phyloP scores from a whole-genome alignment of 2,888 invertebrate species.

The Plagodis dolabraria region DNA sequence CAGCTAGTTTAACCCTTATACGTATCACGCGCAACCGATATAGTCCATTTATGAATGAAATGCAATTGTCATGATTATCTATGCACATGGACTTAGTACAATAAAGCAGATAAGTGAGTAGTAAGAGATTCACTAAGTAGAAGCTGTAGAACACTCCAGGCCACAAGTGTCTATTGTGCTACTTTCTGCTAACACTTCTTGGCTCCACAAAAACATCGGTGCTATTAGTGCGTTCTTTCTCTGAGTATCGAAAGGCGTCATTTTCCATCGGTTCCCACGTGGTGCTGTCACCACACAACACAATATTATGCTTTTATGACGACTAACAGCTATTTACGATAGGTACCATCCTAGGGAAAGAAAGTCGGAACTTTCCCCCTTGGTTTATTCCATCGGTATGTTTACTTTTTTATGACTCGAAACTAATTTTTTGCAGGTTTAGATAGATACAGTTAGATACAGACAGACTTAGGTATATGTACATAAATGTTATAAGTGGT shows the following conservation, averaged over 20 bases:
- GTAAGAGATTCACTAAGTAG: neutral
- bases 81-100: too few relatives aligned
- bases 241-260: slow-evolving; percentile 25
- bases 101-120: too few relatives aligned
- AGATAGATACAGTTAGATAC: too few relatives aligned
- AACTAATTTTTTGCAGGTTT: neutral
- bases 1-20: too few relatives aligned
- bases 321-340: slow-evolving; percentile 27
- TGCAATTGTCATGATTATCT: too few relatives aligned
- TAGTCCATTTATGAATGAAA: too few relatives aligned
- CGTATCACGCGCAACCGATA: too few relatives aligned
- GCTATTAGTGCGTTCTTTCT: slow-evolving; percentile 16
- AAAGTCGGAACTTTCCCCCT: slow-evolving; percentile 36
- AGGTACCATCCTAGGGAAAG: slow-evolving; percentile 33
- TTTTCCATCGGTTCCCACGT: slow-evolving; percentile 34
- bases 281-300: slow-evolving; percentile 13
- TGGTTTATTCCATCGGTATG: slow-evolving; percentile 15
- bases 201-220: slow-evolving; percentile 16
- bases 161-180: slow-evolving; percentile 2
- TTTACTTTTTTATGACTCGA: slow-evolving; percentile 10
- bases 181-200: slow-evolving; percentile 20
- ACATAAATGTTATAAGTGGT: too few relatives aligned
- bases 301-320: slow-evolving; percentile 27
- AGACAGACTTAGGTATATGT: too few relatives aligned
- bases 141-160: neutral